These are phyloP conservation scores for Ondatra zibethicus DNA, from an alignment of 2,113 vertebrate genomes.

Conservation along the genomic window DNA sequence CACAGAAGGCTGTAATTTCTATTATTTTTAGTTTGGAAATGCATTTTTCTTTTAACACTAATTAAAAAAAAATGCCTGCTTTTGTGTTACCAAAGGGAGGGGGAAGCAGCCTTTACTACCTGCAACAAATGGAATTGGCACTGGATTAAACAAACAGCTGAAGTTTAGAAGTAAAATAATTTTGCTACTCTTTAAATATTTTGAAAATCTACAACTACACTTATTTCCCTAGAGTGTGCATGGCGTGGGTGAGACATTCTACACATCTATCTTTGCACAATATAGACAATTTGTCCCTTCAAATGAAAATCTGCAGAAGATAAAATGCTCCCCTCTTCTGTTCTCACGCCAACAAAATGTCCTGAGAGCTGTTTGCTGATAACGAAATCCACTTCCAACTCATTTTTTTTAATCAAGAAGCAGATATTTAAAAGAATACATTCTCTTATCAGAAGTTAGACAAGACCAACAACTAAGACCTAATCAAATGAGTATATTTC, in stretches of 20 bases:
- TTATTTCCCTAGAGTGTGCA: not conserved
- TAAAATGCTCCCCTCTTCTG: not conserved
- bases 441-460: slow-evolving; percentile 77
- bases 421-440: slow-evolving; percentile 73
- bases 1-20: slow-evolving; percentile 43
- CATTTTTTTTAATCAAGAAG: slow-evolving; percentile 49
- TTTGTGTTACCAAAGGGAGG: slow-evolving; percentile 8
- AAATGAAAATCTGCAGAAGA: slow-evolving; percentile 72
- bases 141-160: slow-evolving; percentile 54
- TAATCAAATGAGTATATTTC: slow-evolving; percentile 74
- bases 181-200: slow-evolving; percentile 43
- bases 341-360: slow-evolving; percentile 57
- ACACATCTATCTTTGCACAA: slow-evolving; percentile 13
- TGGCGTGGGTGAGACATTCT: not conserved
- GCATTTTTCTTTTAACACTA: not conserved
- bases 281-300: not conserved
- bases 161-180: slow-evolving; percentile 66
- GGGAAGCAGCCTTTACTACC: slow-evolving; percentile 62
- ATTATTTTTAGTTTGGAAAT: slow-evolving; percentile 17
- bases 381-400: slow-evolving; percentile 36
- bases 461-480: slow-evolving; percentile 71
- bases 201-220: slow-evolving; percentile 54
- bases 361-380: slow-evolving; percentile 56
- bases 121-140: not conserved
- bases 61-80: slow-evolving; percentile 55